Conservation (phyloP, 2,113 vertebrate species). For the Tragelaphus scriptus region DNA sequence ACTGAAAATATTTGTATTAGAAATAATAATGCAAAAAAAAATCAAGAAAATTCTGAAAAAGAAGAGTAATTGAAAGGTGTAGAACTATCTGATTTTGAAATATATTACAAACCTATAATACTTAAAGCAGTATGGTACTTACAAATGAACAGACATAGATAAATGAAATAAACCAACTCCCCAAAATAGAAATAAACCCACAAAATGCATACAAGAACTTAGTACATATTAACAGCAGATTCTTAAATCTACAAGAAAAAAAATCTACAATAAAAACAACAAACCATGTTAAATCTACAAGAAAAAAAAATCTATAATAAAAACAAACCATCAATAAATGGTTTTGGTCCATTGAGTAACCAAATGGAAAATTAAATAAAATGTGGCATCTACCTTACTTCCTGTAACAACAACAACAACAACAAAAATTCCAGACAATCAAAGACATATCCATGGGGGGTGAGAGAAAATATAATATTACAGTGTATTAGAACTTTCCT, state of each 20-base stretch:
- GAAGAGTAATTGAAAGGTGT: background rate
- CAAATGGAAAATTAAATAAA: background rate
- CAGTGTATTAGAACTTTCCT: no score
- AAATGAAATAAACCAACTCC: background rate
- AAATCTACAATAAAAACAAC: background rate
- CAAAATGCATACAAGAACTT: background rate
- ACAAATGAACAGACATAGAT: background rate
- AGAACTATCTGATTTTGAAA: background rate
- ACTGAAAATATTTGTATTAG: background rate
- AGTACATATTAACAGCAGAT: background rate
- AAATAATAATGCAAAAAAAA: background rate
- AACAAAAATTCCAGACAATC: background rate
- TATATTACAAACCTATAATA: background rate
- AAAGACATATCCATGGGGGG: background rate
- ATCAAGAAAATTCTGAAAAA: background rate
- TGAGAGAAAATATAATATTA: background rate
- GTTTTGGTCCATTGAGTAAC: background rate
- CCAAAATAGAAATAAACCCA: background rate
- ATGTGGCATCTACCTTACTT: background rate
- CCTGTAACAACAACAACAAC: background rate
- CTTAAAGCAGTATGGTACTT: background rate
- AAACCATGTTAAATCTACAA: background rate
- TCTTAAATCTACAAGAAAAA: background rate
- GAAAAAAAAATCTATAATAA: no score
- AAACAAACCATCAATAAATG: background rate